Conservation (phyloP, 1,140 invertebrate species). For the Amyelois transitella region DNA sequence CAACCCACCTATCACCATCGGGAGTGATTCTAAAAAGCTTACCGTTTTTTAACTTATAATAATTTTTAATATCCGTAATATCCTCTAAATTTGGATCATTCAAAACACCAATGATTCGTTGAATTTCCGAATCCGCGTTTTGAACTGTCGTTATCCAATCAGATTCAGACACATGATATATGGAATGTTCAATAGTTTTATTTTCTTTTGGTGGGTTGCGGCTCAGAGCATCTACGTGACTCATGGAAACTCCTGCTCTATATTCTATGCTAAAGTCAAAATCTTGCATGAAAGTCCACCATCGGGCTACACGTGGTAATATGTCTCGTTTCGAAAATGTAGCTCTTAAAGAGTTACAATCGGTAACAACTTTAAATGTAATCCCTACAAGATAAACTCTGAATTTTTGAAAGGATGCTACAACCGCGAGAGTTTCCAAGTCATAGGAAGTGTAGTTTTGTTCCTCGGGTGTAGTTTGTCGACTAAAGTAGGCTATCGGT, state of each 20-base stretch:
- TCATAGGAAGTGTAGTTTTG: too few species aligned
- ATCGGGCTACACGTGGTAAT: conserved; percentile 13
- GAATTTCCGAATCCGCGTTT: not conserved
- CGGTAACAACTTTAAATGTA: not conserved
- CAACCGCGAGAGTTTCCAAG: conserved; percentile 29
- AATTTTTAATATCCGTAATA: not conserved
- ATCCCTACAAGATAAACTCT: too few species aligned
- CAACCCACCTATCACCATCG: not conserved
- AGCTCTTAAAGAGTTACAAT: not conserved
- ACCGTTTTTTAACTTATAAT: not conserved
- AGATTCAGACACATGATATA: too few species aligned
- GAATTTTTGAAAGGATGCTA: conserved; percentile 25
- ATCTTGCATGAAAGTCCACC: conserved; percentile 22
- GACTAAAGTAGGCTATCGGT: too few species aligned
- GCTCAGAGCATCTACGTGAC: too few species aligned
- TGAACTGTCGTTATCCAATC: conserved; percentile 2
- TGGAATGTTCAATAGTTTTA: not conserved
- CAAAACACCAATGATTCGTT: not conserved
- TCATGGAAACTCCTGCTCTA: not conserved
- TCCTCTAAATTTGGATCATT: not conserved
- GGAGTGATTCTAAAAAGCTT: not conserved
- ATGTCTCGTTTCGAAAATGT: not conserved
- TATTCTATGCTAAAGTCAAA: conserved; percentile 14
- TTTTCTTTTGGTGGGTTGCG: not conserved
- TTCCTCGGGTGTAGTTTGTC: too few species aligned